Conservation (phyloP, 2,888 invertebrate genomes). For the Disparrhopalites patrizii region DNA sequence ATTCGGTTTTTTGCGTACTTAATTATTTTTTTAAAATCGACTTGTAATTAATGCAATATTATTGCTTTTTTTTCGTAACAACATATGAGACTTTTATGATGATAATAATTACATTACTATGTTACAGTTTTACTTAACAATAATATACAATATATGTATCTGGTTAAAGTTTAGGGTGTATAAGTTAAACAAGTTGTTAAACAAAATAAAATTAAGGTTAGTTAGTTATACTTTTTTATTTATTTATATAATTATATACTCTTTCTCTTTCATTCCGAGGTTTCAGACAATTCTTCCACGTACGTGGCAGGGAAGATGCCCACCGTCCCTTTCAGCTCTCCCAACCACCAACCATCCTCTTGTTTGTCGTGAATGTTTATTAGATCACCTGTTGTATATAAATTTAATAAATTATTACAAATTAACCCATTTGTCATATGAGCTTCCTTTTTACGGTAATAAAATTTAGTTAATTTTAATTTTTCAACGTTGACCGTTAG, state of each 20-base stretch:
- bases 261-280: constrained; percentile 16
- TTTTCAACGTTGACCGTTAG: background rate
- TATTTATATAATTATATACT: no score
- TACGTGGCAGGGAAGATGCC: constrained; percentile 94
- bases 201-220: background rate
- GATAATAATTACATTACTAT: no score
- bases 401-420: constrained; percentile 48
- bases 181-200: constrained; percentile 20
- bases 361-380: constrained; percentile 86
- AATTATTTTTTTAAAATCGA: no score
- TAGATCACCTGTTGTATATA: constrained; percentile 64
- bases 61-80: background rate
- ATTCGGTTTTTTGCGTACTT: no score
- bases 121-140: background rate
- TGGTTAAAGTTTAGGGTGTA: constrained; percentile 8
- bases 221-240: background rate
- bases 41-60: no score
- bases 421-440: background rate
- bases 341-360: constrained; percentile 93
- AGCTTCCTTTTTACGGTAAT: background rate
- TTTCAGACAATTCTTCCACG: constrained; percentile 67
- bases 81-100: background rate
- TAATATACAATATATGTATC: background rate
- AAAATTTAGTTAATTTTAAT: background rate
- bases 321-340: constrained; percentile 75